phyloP scores from a whole-genome alignment of 2,113 vertebrate species.

The Noctilio leporinus region DNA sequence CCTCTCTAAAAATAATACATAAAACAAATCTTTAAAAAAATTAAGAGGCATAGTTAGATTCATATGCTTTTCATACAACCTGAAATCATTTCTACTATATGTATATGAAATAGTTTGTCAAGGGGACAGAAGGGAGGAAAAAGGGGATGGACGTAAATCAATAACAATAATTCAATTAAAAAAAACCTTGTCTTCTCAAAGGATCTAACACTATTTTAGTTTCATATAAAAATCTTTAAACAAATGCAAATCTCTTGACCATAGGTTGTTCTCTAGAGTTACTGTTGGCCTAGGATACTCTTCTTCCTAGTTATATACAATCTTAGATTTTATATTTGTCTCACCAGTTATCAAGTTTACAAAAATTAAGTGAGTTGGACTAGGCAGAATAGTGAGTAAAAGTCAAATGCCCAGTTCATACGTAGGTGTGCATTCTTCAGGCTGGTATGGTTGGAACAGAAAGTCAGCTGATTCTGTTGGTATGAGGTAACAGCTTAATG shows the following conservation, averaged over 20 bases:
- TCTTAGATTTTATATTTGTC: background rate
- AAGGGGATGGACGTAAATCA: no score
- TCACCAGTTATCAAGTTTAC: background rate
- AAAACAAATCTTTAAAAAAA: slow-evolving; percentile 37
- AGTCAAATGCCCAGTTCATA: background rate
- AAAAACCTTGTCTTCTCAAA: no score
- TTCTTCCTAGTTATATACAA: background rate
- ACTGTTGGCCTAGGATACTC: background rate
- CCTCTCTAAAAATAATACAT: no score
- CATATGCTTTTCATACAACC: slow-evolving; percentile 14
- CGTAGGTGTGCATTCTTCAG: background rate
- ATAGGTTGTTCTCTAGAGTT: background rate
- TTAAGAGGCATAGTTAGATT: background rate
- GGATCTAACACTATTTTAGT: background rate
- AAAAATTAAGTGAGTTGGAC: background rate
- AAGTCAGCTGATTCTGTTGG: background rate
- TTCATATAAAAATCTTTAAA: slow-evolving; percentile 18
- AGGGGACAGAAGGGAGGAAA: no score
- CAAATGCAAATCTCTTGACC: slow-evolving; percentile 2
- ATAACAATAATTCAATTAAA: no score
- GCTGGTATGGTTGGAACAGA: background rate
- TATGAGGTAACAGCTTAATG: background rate
- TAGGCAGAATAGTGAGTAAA: background rate
- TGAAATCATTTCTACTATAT: background rate
- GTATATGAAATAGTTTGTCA: no score